Evolutionary conservation across 2,888 invertebrate species (phyloP).

Genomic region (Biston stratarius): DNA sequence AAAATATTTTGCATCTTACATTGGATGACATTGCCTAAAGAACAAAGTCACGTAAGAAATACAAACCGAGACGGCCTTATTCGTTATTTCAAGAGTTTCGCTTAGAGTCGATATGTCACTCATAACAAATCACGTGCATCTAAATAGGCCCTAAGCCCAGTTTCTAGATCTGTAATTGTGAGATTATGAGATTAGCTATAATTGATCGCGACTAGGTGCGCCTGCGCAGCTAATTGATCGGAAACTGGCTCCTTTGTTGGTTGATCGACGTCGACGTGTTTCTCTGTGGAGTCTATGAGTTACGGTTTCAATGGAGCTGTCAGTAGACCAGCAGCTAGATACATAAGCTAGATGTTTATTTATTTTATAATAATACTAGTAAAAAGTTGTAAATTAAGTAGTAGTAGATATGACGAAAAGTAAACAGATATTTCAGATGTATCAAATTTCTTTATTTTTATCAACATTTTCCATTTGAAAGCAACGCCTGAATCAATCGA

Average conservation of each 20-base stretch:
- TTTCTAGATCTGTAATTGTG: constrained; percentile 30
- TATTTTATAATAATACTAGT: background rate
- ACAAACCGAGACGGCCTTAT: too few species aligned
- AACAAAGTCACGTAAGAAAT: too few species aligned
- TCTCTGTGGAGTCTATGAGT: constrained; percentile 5
- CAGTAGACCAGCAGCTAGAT: constrained; percentile 2
- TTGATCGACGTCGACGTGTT: constrained; percentile 28
- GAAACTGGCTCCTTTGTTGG: constrained; percentile 27
- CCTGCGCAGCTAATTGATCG: constrained; percentile 45
- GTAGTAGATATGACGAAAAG: background rate
- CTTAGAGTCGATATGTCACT: background rate
- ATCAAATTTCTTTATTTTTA: too few species aligned
- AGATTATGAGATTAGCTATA: constrained; percentile 44
- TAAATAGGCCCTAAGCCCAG: constrained; percentile 23
- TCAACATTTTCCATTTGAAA: too few species aligned
- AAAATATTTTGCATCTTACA: too few species aligned
- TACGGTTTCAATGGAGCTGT: constrained; percentile 10
- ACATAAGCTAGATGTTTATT: too few species aligned
- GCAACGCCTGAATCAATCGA: too few species aligned
- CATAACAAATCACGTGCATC: background rate
- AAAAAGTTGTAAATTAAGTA: background rate
- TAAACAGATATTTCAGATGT: too few species aligned
- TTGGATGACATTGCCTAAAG: too few species aligned
- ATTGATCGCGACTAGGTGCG: constrained; percentile 47
- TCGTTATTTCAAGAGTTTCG: background rate